Conservation (phyloP, 2,113 vertebrate species). For the Aldabrachelys gigantea region DNA sequence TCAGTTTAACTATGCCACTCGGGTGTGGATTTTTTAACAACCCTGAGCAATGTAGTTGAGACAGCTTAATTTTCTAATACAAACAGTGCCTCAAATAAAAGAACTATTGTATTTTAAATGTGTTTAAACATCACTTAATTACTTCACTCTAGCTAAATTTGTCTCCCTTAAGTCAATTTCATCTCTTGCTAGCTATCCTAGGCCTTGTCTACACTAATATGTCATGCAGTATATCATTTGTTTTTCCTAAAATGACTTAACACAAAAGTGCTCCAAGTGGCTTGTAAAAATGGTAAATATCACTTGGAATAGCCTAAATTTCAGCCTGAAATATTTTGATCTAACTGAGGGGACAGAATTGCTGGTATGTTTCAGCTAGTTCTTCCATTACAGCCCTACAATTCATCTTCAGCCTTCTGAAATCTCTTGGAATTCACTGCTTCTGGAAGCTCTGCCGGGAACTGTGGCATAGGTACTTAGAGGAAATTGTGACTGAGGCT, state of each 20-base stretch:
- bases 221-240: neutral
- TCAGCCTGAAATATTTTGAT: neutral
- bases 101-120: neutral
- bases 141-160: neutral
- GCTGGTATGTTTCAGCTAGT: neutral
- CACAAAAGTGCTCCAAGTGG: fast-evolving
- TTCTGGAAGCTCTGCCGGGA: neutral
- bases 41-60: too few species aligned
- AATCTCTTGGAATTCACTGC: neutral
- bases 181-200: neutral
- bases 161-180: neutral
- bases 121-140: neutral
- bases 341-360: neutral
- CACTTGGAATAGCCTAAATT: neutral
- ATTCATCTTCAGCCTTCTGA: neutral
- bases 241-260: neutral
- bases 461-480: neutral
- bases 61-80: too few species aligned
- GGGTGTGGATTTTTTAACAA: too few species aligned
- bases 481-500: neutral
- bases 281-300: neutral
- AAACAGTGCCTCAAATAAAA: neutral
- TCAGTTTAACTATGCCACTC: too few species aligned
- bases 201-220: neutral
- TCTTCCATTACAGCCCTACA: neutral